Evolutionary conservation across 2,888 invertebrate genomes (phyloP), one percentile per base, ranked within the genome.

Genomic region (Ceramica pisi): DNA sequence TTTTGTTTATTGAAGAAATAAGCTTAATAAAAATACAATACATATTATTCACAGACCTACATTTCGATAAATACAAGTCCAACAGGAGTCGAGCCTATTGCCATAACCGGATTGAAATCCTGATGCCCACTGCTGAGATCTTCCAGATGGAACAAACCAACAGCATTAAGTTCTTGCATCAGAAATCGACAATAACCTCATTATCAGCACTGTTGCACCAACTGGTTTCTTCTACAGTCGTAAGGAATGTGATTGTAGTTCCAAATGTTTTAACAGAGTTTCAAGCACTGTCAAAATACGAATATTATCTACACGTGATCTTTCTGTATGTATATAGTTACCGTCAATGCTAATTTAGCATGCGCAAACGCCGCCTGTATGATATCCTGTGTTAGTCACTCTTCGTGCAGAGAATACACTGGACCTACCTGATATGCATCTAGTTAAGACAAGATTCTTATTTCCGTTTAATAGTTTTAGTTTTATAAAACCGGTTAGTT

Each of bases 301-400:
- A 26, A 21, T 35, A 48, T 21, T n/a, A 4, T 16, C 6, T 56
- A 31, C 0, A 23, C 31, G 16, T 59, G 19, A 57, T 50, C 0
- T n/a, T 21, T 50, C 55, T 76, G 44, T 48, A 59, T 19, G 6
- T 31, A 31, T n/a, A 21, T 55, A 53, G 46, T 46, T 53, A 76
- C 71, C 72, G 51, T 60, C 59, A 60, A 70, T 64, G 46, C 55
- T 72, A 72, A 81, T 60, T 80, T 76, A 71, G 60, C 65, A 79
- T 80, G 81, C 74, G 51, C 65, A 62, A 70, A 69, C 70, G 71
- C 38, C 53, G 65, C 35, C 55, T 59, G 59, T 68, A 60, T 70
- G 69, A 67, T 80, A 84, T 85, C 84, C 84, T 85, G 83, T 74
- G 38, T 81, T 76, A 81, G 66, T 85, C 83, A 77, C 10, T 44